phyloP scores from a whole-genome alignment of 2,888 invertebrate genomes.

The Eupsilia transversa region DNA sequence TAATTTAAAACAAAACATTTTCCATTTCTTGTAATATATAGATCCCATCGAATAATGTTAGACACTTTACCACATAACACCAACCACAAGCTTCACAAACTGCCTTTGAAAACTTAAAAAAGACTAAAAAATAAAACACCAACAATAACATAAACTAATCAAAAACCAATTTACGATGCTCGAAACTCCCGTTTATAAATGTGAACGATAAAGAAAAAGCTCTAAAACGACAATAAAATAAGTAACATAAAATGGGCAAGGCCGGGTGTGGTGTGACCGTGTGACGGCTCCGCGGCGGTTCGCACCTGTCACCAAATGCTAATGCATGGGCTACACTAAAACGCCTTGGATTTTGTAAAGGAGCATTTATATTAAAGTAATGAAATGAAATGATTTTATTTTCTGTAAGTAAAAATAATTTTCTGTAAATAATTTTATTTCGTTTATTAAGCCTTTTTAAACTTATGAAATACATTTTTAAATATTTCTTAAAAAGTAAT shows the following conservation, averaged over 20 bases:
- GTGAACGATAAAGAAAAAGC: constrained; percentile 66
- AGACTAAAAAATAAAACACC: not conserved
- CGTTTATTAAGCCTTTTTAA: too few species aligned
- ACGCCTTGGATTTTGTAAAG: constrained; percentile 44
- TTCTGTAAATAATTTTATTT: too few species aligned
- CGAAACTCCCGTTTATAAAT: constrained; percentile 52
- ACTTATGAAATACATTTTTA: too few species aligned
- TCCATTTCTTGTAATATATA: too few species aligned
- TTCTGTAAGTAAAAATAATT: too few species aligned
- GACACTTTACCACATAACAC: too few species aligned
- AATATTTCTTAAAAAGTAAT: too few species aligned
- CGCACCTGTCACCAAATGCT: constrained; percentile 87
- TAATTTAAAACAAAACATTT: too few species aligned
- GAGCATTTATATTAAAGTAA: constrained; percentile 13
- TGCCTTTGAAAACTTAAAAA: not conserved
- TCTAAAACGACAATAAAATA: constrained; percentile 74
- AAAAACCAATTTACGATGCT: constrained; percentile 46
- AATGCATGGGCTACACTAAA: constrained; percentile 73
- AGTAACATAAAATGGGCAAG: constrained; percentile 68
- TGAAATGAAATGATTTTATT: too few species aligned
- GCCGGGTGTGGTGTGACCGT: constrained; percentile 52
- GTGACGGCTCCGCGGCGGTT: constrained; percentile 68
- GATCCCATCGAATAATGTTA: too few species aligned
- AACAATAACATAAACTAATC: constrained; percentile 25
- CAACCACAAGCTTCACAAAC: too few species aligned